A percentile compares a stretch with the other conserved stretches of the same genome.
Conservation (phyloP, 1,140 invertebrate species). For the Leptonema lineaticorne region DNA sequence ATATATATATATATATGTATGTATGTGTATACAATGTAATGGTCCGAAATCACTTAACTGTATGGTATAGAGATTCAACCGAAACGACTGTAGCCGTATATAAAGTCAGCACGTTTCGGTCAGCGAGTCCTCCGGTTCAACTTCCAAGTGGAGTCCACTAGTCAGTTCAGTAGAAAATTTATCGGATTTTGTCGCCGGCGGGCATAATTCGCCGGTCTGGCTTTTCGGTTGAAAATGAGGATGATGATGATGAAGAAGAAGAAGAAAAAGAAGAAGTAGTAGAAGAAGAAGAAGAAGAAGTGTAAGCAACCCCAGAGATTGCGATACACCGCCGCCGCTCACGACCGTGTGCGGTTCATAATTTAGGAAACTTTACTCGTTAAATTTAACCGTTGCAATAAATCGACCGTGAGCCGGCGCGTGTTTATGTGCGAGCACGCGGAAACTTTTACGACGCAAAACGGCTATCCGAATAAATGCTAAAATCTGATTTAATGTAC, state of each 20-base stretch:
- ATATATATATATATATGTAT: no score
- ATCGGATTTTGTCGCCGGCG: constrained; percentile 23
- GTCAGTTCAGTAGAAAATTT: constrained; percentile 2
- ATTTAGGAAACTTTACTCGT: constrained; percentile 35
- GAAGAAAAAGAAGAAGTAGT: no score
- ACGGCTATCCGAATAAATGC: no score
- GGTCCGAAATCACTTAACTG: no score
- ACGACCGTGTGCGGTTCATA: constrained; percentile 17
- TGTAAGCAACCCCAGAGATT: constrained; percentile 20
- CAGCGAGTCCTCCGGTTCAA: background rate
- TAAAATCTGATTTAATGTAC: no score
- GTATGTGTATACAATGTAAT: no score
- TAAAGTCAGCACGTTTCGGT: no score
- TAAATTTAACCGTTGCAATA: constrained; percentile 36
- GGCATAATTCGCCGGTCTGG: constrained; percentile 21
- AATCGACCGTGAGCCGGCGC: constrained; percentile 31
- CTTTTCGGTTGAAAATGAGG: no score
- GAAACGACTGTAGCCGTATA: no score
- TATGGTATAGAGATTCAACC: no score
- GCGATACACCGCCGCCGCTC: constrained; percentile 16
- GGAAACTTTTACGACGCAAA: constrained; percentile 5
- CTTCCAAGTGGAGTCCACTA: constrained; percentile 18
- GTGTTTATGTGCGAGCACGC: background rate
- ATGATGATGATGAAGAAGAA: no score
- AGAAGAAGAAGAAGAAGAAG: no score